Base-by-base conservation (phyloP, 1,140 invertebrate genomes). In the Macrobrachium rosenbergii region DNA sequence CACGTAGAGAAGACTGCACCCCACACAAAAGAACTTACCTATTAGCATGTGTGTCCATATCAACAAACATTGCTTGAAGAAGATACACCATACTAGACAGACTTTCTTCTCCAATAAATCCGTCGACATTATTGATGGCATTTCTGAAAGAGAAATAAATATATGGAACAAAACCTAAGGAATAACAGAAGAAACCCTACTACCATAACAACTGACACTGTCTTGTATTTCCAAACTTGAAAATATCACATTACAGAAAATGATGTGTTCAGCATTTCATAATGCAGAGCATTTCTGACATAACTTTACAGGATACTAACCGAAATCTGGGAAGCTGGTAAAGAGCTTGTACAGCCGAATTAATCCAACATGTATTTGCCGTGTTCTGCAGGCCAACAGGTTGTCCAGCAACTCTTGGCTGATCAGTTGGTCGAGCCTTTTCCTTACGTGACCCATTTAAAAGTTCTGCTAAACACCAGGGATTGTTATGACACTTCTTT, bases 361-460 rank as follows among this genome's bases (percentile, higher is more conserved):
- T 89, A 59, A 89, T 89, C 89, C 89, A 89, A 76, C 89, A 89
- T 17, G 89, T 89, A 63, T 89, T 89, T n/a, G 89, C 89, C 21
- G 89, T 89, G 37, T 89, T 89, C 21, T 89, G 89, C 8, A 89
- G 67, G 11, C 89, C 89, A 64, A 89, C 83, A 59, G 89, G 89
- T 7, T 59, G 79, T 5, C 52, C 60, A 23, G 79, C 43, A 63
- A 88, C 82, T 63, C 86, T 84, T 5, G 83, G 87, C 82, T 89
- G 87, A 64, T 88, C 87, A 28, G 87, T 88, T 16, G 82, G 82
- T 43, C 82, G 82, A 19, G 43, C 28, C 63, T 83, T 89, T 82
- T 75, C 88, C 75, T 87, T 82, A n/a, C 52, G 81, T 83, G 75
- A 43, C 52, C 80, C 88, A 62, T 45, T 59, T 43, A 69, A 69